Evolutionary conservation across 2,797 vertebrate species (phyloP), one percentile per base, ranked within the genome.

Genomic region (Myiotriccus ornatus): DNA sequence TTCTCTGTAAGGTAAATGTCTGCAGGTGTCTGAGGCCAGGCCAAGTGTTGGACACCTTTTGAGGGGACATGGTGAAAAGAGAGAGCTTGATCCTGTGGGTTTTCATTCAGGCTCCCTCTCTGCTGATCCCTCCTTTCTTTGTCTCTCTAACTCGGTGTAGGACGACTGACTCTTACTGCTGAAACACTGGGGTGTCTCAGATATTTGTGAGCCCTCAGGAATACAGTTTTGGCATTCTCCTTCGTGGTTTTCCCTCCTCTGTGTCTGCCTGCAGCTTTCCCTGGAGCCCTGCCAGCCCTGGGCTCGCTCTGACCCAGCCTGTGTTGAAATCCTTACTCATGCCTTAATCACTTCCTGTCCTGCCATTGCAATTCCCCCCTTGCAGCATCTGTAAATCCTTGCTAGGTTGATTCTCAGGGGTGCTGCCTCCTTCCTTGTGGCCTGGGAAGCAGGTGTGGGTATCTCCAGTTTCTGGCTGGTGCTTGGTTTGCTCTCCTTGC

Each of bases 291-390:
- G 84, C 87, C 95, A 92, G 89, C 69, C 39, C 64, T 69, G 22
- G 35, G 20, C 59, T 92, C 0, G 0, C 78, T 78, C 80, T 74
- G 82, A 19, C 65, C 89, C n/a, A 39, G 88, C 49, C 78, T 78
- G 30, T 68, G 43, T 32, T 49, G 75, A 70, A 93, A 55, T 35
- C 81, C 92, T 95, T 93, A 89, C 88, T 96, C 94, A 94, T 63
- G 64, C 81, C 64, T 95, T 80, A 92, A 87, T 96, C 90, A 83
- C 89, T 96, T 95, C 93, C 90, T 1, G 13, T 28, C 81, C 47
- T 1, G 4, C 44, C 52, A n/a, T 65, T 64, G 89, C 85, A 87
- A 20, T 53, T 69, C 69, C 52, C 59, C 47, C 27, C 41, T 69
- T 1, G 0, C 63, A 65, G 67, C 84, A 77, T 89, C 90, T 92